Evolutionary conservation across 2,888 invertebrate species (phyloP).

Genomic region (Clostera curtula): DNA sequence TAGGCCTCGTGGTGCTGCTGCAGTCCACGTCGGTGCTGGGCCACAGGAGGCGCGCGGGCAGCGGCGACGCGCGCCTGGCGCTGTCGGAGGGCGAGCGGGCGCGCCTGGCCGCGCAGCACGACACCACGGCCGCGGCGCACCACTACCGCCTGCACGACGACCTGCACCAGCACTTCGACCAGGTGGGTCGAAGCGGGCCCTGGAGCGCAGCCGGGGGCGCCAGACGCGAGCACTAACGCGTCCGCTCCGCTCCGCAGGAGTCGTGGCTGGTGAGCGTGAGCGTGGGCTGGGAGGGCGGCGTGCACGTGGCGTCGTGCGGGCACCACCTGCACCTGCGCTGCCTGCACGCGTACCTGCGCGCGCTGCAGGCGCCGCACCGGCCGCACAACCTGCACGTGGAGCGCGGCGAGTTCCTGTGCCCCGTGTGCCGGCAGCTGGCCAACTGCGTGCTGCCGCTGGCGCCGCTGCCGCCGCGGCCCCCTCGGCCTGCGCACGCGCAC

Average conservation of each 20-base stretch:
- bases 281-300: constrained; percentile 92
- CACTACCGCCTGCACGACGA: constrained; percentile 86
- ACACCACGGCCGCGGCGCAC: constrained; percentile 82
- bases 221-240: too few relatives aligned
- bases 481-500: constrained; percentile 64
- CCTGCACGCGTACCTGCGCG: constrained; percentile 91
- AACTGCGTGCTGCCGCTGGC: constrained; percentile 88
- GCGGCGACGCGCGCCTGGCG: constrained; percentile 55
- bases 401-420: constrained; percentile 93
- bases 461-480: constrained; percentile 77
- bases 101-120: constrained; percentile 55
- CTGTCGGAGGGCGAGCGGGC: constrained; percentile 72
- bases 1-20: constrained; percentile 92
- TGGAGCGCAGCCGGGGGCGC: too few relatives aligned
- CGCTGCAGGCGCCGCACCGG: constrained; percentile 85
- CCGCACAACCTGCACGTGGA: constrained; percentile 80
- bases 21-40: constrained; percentile 92
- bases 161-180: constrained; percentile 82
- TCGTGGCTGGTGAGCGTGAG: constrained; percentile 85
- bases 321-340: constrained; percentile 98
- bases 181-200: too few relatives aligned
- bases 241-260: constrained; percentile 50
- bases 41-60: constrained; percentile 70
- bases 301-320: constrained; percentile 96
- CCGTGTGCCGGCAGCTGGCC: constrained; percentile 89